Conservation (phyloP, 2,797 vertebrate genomes). For the Xyrichtys novacula region DNA sequence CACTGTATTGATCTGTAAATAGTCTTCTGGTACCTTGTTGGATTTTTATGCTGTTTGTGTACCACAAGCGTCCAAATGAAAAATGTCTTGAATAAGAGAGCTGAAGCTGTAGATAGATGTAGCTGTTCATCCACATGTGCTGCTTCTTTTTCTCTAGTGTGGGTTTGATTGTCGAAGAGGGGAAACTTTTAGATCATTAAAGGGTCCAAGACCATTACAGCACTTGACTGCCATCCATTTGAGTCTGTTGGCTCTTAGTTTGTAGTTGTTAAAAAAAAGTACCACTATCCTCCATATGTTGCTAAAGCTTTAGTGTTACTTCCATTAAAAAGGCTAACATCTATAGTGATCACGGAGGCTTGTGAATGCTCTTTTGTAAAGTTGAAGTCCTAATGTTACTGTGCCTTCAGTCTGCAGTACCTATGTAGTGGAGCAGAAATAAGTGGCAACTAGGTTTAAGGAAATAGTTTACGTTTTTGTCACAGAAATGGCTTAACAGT, state of each 20-base stretch:
- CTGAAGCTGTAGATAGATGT: slow-evolving; percentile 59
- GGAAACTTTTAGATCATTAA: slow-evolving; percentile 19
- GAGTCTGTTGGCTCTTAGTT: slow-evolving; percentile 46
- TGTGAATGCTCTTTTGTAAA: slow-evolving; percentile 47
- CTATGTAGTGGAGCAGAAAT: slow-evolving; percentile 50
- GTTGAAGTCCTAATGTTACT: slow-evolving; percentile 63
- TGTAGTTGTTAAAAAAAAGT: slow-evolving; percentile 49
- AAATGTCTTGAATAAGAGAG: slow-evolving; percentile 36
- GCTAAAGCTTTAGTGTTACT: slow-evolving; percentile 37
- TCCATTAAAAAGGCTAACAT: slow-evolving; percentile 44
- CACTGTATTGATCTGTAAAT: slow-evolving; percentile 56
- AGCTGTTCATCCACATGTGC: slow-evolving; percentile 51
- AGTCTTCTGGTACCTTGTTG: slow-evolving; percentile 28
- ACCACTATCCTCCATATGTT: slow-evolving; percentile 45
- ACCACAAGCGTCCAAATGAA: slow-evolving; percentile 25
- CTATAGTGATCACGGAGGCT: slow-evolving; percentile 20
- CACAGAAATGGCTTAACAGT: slow-evolving; percentile 27
- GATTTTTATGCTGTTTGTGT: slow-evolving; percentile 36
- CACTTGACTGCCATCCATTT: slow-evolving; percentile 71
- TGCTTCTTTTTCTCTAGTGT: slow-evolving; percentile 51
- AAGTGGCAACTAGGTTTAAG: slow-evolving; percentile 32
- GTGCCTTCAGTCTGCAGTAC: slow-evolving; percentile 79
- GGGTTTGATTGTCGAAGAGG: slow-evolving; percentile 46
- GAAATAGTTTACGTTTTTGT: slow-evolving; percentile 17
- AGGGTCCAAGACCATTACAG: slow-evolving; percentile 54